These are phyloP conservation scores for Dendrocopos noguchii DNA, from an alignment of 2,113 vertebrate genomes.

Conservation along the genomic window DNA sequence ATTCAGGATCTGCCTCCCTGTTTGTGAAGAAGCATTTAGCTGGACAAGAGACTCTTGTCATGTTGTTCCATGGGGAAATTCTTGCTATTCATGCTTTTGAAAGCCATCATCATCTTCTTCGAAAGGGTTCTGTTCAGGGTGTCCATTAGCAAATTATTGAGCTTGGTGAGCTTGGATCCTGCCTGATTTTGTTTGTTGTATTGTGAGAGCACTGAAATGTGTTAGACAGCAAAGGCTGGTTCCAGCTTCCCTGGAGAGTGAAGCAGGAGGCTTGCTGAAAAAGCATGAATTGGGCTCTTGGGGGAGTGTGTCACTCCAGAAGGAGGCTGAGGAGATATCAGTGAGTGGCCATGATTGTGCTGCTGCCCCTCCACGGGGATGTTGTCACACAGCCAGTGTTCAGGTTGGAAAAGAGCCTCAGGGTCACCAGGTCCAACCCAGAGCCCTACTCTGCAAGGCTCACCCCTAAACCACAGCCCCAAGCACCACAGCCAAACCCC, in stretches of 20 bases:
- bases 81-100: background rate
- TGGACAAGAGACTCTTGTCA: background rate
- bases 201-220: background rate
- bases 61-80: background rate
- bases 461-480: too few species aligned
- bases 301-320: background rate
- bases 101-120: background rate
- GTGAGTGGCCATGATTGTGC: background rate
- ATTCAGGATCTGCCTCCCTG: background rate
- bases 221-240: background rate
- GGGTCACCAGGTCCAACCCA: too few species aligned
- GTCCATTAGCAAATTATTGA: background rate
- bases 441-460: too few species aligned
- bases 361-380: background rate
- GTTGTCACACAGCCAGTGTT: background rate
- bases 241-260: background rate
- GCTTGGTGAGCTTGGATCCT: background rate
- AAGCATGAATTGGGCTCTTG: background rate
- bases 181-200: background rate
- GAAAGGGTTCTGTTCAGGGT: background rate
- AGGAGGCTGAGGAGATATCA: background rate
- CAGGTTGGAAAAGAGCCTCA: too few species aligned
- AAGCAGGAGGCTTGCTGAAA: background rate
- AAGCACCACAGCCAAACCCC: too few species aligned
- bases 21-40: background rate